These are phyloP conservation scores for Hozukius guyotensis DNA, from an alignment of 2,797 vertebrate genomes.

Conservation along the genomic window DNA sequence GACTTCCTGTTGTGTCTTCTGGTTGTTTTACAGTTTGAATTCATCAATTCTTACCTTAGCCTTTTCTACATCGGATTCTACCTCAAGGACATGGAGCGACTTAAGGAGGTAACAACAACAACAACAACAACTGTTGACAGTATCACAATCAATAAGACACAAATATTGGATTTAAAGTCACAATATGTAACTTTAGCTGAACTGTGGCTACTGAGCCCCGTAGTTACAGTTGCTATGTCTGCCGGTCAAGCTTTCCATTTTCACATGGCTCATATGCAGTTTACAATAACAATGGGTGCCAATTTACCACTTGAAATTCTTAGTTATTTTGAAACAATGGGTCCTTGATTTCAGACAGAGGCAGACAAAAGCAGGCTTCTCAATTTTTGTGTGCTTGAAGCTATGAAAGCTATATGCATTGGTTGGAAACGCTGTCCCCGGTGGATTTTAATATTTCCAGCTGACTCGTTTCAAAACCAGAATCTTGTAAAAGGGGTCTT, in stretches of 20 bases:
- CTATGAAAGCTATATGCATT: too few species aligned
- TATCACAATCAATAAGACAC: background rate
- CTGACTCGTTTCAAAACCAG: too few species aligned
- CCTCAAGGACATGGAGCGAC: slow-evolving; percentile 97
- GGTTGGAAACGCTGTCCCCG: too few species aligned
- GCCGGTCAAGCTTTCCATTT: background rate
- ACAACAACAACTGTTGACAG: background rate
- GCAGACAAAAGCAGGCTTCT: background rate
- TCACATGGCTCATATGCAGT: background rate
- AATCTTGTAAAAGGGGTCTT: too few species aligned
- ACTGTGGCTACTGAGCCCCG: background rate
- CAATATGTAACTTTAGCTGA: background rate
- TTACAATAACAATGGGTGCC: background rate
- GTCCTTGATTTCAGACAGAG: background rate
- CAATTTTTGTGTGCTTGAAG: background rate
- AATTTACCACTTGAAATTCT: background rate
- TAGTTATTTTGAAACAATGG: background rate
- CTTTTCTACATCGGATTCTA: slow-evolving; percentile 98
- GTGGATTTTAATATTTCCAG: too few species aligned
- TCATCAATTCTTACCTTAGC: slow-evolving; percentile 94
- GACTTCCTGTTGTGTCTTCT: slow-evolving; percentile 11
- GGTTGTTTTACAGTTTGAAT: slow-evolving; percentile 87
- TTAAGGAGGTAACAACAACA: slow-evolving; percentile 88
- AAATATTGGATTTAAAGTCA: background rate
- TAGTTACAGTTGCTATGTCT: background rate